These are phyloP conservation scores for Xenus cinereus DNA, from an alignment of 2,113 vertebrate genomes.

Conservation along the genomic window DNA sequence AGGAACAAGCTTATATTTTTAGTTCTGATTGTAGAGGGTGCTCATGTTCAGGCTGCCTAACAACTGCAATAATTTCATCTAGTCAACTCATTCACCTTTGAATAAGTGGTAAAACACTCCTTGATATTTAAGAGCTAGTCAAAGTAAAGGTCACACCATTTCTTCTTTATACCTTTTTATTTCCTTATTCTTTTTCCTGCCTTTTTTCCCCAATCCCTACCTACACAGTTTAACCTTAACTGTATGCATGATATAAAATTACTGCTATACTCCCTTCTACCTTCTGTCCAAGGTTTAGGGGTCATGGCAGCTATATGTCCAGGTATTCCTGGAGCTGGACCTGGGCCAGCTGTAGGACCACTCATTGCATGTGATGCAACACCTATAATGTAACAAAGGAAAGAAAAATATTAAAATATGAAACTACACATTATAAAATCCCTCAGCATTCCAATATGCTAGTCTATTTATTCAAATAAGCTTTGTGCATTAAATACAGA, in stretches of 20 bases:
- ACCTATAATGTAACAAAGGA: conserved; percentile 36
- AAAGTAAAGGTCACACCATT: background rate
- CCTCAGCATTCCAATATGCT: background rate
- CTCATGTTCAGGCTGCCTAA: background rate
- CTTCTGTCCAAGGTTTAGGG: conserved; percentile 78
- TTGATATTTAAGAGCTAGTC: background rate
- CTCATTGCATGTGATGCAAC: conserved; percentile 71
- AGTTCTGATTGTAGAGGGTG: background rate
- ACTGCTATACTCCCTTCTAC: conserved; percentile 28
- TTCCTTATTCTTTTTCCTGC: background rate
- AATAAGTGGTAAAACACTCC: background rate
- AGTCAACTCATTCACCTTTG: background rate
- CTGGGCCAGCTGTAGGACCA: conserved; percentile 70
- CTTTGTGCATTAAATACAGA: background rate
- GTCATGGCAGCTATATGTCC: conserved; percentile 68
- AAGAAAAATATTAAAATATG: background rate
- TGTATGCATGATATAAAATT: background rate
- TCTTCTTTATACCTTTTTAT: background rate
- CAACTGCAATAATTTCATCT: background rate
- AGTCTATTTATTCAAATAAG: background rate
- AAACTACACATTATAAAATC: background rate
- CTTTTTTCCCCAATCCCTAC: background rate
- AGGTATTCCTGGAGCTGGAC: conserved; percentile 70
- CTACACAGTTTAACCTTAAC: background rate
- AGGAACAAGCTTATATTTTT: background rate